These are phyloP conservation scores for Phaetusa simplex DNA, from an alignment of 2,113 vertebrate species.

Conservation along the genomic window DNA sequence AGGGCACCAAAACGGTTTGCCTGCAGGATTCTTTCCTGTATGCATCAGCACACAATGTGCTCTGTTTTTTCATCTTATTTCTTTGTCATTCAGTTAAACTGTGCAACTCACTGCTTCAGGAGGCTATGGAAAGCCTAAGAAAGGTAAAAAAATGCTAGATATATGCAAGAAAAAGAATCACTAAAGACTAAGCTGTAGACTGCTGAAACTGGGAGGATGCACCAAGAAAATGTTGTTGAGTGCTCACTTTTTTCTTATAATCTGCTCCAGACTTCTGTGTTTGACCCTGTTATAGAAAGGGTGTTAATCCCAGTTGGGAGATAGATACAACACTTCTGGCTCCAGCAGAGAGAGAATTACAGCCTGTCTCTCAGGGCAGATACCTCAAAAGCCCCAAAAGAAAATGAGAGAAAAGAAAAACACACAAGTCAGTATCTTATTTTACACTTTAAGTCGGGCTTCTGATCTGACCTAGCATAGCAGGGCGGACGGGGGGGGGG, in stretches of 20 bases:
- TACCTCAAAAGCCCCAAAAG: background rate
- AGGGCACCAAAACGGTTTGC: background rate
- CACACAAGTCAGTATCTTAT: background rate
- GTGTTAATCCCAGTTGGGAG: background rate
- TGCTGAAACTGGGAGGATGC: background rate
- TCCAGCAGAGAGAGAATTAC: slow-evolving; percentile 7
- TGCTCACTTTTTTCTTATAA: background rate
- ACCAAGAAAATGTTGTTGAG: background rate
- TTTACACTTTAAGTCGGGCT: background rate
- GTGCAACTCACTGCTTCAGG: background rate
- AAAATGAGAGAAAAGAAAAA: background rate
- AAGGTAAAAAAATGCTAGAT: background rate
- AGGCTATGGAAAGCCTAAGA: background rate
- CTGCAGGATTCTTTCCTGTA: background rate
- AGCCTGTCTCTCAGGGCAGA: background rate
- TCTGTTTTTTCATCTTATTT: background rate
- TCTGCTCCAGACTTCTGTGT: background rate
- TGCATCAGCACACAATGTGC: background rate
- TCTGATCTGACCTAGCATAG: background rate
- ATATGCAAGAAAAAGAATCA: background rate
- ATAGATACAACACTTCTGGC: background rate
- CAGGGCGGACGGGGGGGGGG: too few relatives aligned
- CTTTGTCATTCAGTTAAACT: background rate
- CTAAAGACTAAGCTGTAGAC: background rate
- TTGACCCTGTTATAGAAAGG: background rate